Evolutionary conservation across 2,888 invertebrate genomes (phyloP).

Genomic region (Pseudococcus jackbeardsleyi): DNA sequence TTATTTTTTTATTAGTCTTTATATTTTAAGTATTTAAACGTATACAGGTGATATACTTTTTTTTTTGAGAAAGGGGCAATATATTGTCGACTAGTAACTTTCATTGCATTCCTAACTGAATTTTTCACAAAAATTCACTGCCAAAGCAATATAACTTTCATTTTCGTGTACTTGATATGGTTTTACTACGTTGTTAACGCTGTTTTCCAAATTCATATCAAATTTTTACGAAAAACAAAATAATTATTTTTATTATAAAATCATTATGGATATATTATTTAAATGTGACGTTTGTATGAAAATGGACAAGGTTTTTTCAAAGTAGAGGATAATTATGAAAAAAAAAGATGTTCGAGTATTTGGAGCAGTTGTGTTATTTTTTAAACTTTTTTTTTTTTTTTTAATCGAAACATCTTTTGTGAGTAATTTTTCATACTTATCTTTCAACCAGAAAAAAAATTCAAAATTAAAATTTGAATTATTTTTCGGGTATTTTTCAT

Average conservation of each 20-base stretch:
- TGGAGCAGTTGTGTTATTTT: no score
- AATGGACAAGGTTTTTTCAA: no score
- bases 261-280: no score
- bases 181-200: background rate
- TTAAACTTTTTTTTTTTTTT: no score
- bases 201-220: background rate
- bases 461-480: no score
- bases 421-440: no score
- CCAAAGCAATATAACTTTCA: slow-evolving; percentile 30
- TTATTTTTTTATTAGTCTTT: slow-evolving; percentile 50
- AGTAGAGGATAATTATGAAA: no score
- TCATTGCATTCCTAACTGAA: background rate
- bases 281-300: no score
- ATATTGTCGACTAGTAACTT: background rate
- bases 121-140: background rate
- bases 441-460: no score
- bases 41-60: slow-evolving; percentile 33
- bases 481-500: background rate
- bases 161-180: background rate
- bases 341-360: no score
- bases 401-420: no score
- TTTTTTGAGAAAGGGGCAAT: background rate
- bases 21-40: slow-evolving; percentile 49
- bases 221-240: background rate
- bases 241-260: background rate